Base-by-base conservation (phyloP, 2,888 invertebrate genomes). In the Stramonita haemastoma region DNA sequence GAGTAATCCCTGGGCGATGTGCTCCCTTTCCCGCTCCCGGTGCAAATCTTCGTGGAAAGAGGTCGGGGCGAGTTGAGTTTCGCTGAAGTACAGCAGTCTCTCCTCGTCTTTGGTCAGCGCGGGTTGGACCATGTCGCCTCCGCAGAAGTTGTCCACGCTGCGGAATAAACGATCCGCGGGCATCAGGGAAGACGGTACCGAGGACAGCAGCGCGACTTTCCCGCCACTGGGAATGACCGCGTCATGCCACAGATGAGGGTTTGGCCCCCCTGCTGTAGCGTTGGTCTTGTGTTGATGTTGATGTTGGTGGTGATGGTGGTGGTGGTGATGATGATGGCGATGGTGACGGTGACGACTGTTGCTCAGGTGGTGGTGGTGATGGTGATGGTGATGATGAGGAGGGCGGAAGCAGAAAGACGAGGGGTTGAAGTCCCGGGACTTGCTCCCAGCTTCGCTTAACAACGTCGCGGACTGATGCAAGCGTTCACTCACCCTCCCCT, bases 111-210 rank as follows among this genome's bases (percentile, higher is more conserved):
- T 1, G n/a, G 73, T n/a, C 22, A 29, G 2, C 36, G 34, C 5
- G 66, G 46, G 46, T 2, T 46, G 46, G 46, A 46, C 46, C 4
- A 46, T 26, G 19, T 11, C 29, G 26, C 36, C n/a, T 5, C 60
- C n/a, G n/a, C 57, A 56, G 70, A 90, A 66, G 73, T 90, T 81
- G 56, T 88, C 89, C 19, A 87, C 89, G 85, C 90, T 90, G 32
- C 57, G 66, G 70, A 77, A 89, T 66, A 90, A 34, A n/a, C 90
- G 87, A 1, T 46, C 57, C 1, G 29, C 79, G 22, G 46, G 32
- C 19, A 36, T 29, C 57, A 83, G 32, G 57, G 56, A 1, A 17
- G 57, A 26, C 13, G 87, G 57, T 13, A 70, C 32, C 0, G 86
- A 4, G 36, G 87, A 13, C 29, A 26, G 36, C 4, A 60, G 36